Conservation (phyloP, 2,797 vertebrate genomes). For the Otolemur crassicaudatus region DNA sequence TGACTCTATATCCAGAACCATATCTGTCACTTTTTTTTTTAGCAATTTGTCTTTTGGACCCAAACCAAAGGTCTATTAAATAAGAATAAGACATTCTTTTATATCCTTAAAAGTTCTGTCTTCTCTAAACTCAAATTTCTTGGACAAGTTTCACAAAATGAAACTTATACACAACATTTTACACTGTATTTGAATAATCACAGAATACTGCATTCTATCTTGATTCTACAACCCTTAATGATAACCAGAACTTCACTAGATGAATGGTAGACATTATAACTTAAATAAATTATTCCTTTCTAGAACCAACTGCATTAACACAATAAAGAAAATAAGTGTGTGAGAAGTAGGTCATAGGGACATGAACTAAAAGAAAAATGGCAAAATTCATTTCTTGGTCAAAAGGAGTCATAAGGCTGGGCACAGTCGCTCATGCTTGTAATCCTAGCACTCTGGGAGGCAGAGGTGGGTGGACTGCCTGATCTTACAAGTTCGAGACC, state of each 20-base stretch:
- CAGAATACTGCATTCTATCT: neutral
- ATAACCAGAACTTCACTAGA: neutral
- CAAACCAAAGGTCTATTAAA: slow-evolving; percentile 37
- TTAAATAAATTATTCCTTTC: slow-evolving; percentile 54
- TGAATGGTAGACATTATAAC: neutral
- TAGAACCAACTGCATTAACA: slow-evolving; percentile 6
- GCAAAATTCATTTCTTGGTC: neutral
- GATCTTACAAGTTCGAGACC: no score
- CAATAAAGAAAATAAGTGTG: neutral
- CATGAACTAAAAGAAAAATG: slow-evolving; percentile 19
- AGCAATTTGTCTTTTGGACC: slow-evolving; percentile 21
- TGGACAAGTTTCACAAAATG: slow-evolving; percentile 12
- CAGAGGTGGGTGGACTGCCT: no score
- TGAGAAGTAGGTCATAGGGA: neutral
- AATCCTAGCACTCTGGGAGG: no score
- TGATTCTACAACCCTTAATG: neutral
- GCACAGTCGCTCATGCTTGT: no score
- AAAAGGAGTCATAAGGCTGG: neutral
- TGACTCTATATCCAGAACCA: neutral
- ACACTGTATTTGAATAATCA: neutral
- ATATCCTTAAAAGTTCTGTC: neutral
- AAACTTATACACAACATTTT: neutral
- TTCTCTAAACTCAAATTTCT: neutral
- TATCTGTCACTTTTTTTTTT: neutral
- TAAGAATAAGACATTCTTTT: neutral